Conservation (phyloP, 2,888 invertebrate genomes). For the Drosophila eohydei region DNA sequence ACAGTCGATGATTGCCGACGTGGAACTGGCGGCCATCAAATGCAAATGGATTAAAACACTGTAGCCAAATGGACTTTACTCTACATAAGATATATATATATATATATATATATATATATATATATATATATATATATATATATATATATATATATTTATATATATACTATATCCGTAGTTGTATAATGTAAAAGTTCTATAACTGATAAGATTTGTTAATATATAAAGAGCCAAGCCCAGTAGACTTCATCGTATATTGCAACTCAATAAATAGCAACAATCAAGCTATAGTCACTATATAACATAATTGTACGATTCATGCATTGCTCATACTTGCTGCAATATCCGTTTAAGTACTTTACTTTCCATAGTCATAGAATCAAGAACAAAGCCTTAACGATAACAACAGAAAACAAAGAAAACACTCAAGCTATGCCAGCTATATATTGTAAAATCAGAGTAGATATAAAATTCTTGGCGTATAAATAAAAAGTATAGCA, state of each 20-base stretch:
- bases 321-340: no score
- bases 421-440: not conserved
- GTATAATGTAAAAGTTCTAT: not conserved
- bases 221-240: not conserved
- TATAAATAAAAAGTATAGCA: no score
- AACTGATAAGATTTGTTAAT: not conserved
- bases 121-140: no score
- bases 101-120: no score
- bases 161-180: not conserved
- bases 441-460: not conserved
- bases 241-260: not conserved
- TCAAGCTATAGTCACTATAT: not conserved
- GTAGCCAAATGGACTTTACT: not conserved
- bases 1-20: slow-evolving; percentile 62
- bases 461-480: not conserved
- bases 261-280: not conserved
- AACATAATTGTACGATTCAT: not conserved
- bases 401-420: not conserved
- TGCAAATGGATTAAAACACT: slow-evolving; percentile 83
- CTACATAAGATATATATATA: no score
- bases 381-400: not conserved
- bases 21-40: slow-evolving; percentile 74
- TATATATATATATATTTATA: no score
- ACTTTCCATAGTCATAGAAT: not conserved
- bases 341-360: not conserved